Evolutionary conservation across 1,140 invertebrate species (phyloP), one percentile per base, ranked within the genome.

Genomic region (Plutomurus gul): DNA sequence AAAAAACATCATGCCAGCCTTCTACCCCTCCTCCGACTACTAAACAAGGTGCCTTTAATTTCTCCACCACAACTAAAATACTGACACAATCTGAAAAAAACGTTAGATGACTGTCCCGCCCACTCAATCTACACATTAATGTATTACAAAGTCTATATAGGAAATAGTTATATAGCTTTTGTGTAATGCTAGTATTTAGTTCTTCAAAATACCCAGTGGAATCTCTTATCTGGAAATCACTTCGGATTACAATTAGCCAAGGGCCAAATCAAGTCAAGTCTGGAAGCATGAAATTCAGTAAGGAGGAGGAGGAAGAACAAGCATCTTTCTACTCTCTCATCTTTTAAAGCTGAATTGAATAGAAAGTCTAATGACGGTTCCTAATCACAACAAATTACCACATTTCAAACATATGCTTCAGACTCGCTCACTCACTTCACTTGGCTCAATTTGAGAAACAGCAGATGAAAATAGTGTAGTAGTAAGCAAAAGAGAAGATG

Each of bases 381-480:
- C 46, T 74, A 74, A 74, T 74, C 72, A 74, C 72, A 74, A 74
- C 72, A 74, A 74, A 74, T 74, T 74, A 74, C 72, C 27, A 74
- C 72, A 47, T 74, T 74, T 74, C 72, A 74, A 74, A 74, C 72
- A 74, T 33, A 74, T 74, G 72, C 27, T 74, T 27, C 30, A 36
- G 27, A 36, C 18, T 60, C 1, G 1, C 1, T 43, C 27, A 36
- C 7, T 37, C 13, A 4, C 43, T 16, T 46, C 46, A 25, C 27
- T 65, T 30, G 10, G 16, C 36, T 33, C 16, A 65, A 25, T 65
- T 65, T 65, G 13, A 65, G 6, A n/a, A n/a, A n/a, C n/a, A n/a
- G n/a, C n/a, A n/a, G n/a, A n/a, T n/a, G n/a, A n/a, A n/a, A n/a
- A n/a, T 60, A 0, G 30, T 30, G 39, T 43, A n/a, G 11, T 43